Evolutionary conservation across 2,888 invertebrate species (phyloP), one percentile per base, ranked within the genome.

Genomic region (Orchestes rusci): DNA sequence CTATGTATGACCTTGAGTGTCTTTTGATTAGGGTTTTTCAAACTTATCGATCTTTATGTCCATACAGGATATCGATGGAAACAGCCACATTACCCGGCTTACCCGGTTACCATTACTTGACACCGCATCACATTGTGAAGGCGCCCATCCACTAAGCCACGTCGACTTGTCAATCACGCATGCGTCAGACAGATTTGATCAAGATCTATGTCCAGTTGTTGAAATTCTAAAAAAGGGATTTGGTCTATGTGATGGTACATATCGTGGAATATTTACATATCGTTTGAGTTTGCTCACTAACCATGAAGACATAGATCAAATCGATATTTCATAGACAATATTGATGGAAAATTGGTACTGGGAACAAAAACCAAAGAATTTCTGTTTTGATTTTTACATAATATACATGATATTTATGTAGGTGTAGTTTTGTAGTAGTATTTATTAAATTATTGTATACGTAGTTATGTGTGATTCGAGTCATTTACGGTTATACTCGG

Each of bases 11-110:
- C n/a, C n/a, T n/a, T n/a, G n/a, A n/a, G n/a, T n/a, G n/a, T n/a
- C n/a, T n/a, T n/a, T n/a, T n/a, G n/a, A n/a, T n/a, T n/a, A n/a
- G n/a, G n/a, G n/a, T n/a, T n/a, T n/a, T n/a, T n/a, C n/a, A n/a
- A n/a, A n/a, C n/a, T n/a, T n/a, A n/a, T n/a, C n/a, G n/a, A n/a
- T n/a, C n/a, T n/a, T n/a, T n/a, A n/a, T n/a, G n/a, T n/a, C n/a
- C n/a, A n/a, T n/a, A n/a, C 54, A 92, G 92, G 81, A 90, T 92
- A 85, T 87, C 90, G 50, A 88, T 91, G 88, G 91, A 92, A 77
- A 91, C 91, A 44, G 88, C 91, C 59, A 89, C 90, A 53, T 77
- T 91, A 73, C 88, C 89, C 63, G 52, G 52, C n/a, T 13, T 52
- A 34, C 44, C 52, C 12, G 87, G 89, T 59, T 90, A 89, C 74